Conservation (phyloP, 2,888 invertebrate genomes). For the Ophion ventricosus region DNA sequence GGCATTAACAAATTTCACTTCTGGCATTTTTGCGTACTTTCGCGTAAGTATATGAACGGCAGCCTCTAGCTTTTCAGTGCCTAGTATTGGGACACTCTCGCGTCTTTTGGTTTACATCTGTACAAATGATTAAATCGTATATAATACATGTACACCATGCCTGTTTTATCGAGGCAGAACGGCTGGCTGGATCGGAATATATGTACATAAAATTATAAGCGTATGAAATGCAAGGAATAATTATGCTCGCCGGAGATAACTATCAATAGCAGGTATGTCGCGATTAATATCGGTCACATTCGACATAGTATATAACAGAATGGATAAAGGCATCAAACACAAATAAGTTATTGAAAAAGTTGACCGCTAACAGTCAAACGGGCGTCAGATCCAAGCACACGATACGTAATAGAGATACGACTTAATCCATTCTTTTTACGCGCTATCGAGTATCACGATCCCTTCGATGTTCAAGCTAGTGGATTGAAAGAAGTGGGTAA, state of each 20-base stretch:
- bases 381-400: neutral
- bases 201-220: slow-evolving; percentile 20
- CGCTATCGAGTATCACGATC: slow-evolving; percentile 16
- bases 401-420: too few species aligned
- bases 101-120: neutral
- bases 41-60: too few species aligned
- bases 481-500: slow-evolving; percentile 72
- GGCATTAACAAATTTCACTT: too few species aligned
- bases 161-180: slow-evolving; percentile 26
- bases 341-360: slow-evolving; percentile 5
- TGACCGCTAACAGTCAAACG: neutral
- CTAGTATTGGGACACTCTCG: too few species aligned
- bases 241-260: slow-evolving; percentile 27
- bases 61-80: too few species aligned
- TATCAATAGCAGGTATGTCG: slow-evolving; percentile 20
- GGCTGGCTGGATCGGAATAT: slow-evolving; percentile 3
- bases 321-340: slow-evolving; percentile 10
- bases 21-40: too few species aligned
- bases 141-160: neutral
- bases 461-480: slow-evolving; percentile 42
- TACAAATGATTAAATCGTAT: slow-evolving; percentile 11
- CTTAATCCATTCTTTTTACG: neutral
- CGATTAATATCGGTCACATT: slow-evolving; percentile 56
- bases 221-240: slow-evolving; percentile 32
- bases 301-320: slow-evolving; percentile 37